Evolutionary conservation across 2,888 invertebrate species (phyloP).

Genomic region (Podotricha telesiphe): DNA sequence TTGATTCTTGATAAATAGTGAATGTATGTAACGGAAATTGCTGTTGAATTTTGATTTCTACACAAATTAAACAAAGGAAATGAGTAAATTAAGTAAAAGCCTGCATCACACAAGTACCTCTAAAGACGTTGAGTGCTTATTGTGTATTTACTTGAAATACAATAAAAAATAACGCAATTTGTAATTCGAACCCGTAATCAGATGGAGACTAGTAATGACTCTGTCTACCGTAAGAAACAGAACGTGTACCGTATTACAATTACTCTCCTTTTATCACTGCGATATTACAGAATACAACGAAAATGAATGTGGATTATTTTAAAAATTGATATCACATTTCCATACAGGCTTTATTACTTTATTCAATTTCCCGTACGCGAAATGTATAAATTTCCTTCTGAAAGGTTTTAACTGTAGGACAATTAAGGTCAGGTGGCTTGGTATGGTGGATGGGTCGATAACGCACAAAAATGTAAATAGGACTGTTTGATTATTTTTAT

Average conservation of each 20-base stretch:
- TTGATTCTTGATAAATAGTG: background rate
- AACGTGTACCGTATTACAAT: background rate
- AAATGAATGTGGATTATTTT: background rate
- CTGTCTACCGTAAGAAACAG: too few relatives aligned
- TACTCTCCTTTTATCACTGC: background rate
- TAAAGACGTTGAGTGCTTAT: too few relatives aligned
- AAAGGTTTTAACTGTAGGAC: constrained; percentile 27
- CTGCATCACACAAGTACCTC: too few relatives aligned
- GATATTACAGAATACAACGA: background rate
- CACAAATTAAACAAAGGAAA: too few relatives aligned
- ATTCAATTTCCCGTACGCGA: constrained; percentile 11
- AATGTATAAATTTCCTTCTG: constrained; percentile 18
- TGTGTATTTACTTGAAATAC: too few relatives aligned
- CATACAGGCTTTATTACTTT: constrained; percentile 11
- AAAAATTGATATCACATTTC: constrained; percentile 5
- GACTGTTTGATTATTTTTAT: too few relatives aligned
- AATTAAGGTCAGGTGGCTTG: constrained; percentile 20
- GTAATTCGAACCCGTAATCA: too few relatives aligned
- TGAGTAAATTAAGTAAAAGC: too few relatives aligned
- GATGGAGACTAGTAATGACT: background rate
- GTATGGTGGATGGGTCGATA: constrained; percentile 5
- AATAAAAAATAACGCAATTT: too few relatives aligned
- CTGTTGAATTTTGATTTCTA: too few relatives aligned
- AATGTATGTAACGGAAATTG: too few relatives aligned
- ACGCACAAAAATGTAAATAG: constrained; percentile 1